phyloP scores from a whole-genome alignment of 1,140 invertebrate species.

The Conus ventricosus region DNA sequence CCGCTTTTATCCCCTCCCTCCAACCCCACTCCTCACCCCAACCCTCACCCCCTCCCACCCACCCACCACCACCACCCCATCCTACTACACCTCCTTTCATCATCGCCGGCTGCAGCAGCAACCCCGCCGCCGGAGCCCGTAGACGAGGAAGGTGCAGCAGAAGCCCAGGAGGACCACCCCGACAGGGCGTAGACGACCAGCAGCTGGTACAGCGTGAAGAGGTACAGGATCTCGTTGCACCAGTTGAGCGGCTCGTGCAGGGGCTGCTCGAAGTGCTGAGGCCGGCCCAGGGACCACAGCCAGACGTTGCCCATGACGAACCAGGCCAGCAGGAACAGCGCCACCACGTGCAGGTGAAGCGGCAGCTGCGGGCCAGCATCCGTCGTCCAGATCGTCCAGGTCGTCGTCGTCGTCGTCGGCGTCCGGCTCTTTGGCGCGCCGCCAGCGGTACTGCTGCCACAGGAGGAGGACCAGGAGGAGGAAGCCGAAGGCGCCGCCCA shows the following conservation, averaged over 20 bases:
- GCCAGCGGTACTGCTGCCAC: constrained; percentile 3
- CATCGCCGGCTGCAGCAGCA: neutral
- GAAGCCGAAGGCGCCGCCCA: constrained; percentile 14
- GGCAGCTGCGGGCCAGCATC: constrained; percentile 37
- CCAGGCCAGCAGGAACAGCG: constrained; percentile 75
- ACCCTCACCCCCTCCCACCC: neutral
- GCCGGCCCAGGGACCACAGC: constrained; percentile 61
- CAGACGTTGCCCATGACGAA: constrained; percentile 77
- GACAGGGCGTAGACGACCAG: constrained; percentile 81
- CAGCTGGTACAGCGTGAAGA: constrained; percentile 78
- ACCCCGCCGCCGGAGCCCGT: neutral
- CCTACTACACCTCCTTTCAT: too few species aligned
- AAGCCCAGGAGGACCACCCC: constrained; percentile 52
- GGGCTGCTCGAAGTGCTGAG: constrained; percentile 72
- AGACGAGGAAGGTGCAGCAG: neutral
- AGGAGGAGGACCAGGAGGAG: neutral
- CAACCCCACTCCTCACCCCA: neutral
- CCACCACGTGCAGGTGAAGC: constrained; percentile 51
- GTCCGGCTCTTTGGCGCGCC: neutral
- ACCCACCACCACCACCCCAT: neutral
- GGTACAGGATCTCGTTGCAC: constrained; percentile 62
- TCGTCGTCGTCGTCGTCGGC: neutral
- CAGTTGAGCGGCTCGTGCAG: constrained; percentile 76
- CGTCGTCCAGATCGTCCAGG: neutral
- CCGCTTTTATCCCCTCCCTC: neutral